A percentile compares a stretch with the other conserved stretches of the same genome.
Conservation (phyloP, 1,140 invertebrate species). For the Trichonephila clavipes region DNA sequence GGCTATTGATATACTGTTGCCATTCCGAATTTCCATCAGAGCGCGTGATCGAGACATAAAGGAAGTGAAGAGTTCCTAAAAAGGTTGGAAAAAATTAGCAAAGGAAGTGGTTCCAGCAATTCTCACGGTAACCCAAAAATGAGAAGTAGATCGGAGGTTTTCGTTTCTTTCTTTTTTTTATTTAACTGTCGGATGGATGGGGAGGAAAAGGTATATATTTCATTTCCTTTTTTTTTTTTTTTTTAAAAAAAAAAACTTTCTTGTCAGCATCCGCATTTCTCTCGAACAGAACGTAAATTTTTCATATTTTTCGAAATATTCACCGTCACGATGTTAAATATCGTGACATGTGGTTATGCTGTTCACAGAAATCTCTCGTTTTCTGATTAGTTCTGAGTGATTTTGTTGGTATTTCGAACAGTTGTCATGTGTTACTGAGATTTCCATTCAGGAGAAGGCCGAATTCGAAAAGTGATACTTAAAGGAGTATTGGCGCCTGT, state of each 20-base stretch:
- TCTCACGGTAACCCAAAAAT: constrained; percentile 55
- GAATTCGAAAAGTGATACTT: too few relatives aligned
- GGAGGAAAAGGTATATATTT: neutral
- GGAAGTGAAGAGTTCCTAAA: constrained; percentile 28
- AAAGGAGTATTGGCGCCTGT: too few relatives aligned
- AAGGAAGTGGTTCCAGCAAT: constrained; percentile 42
- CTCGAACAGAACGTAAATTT: neutral
- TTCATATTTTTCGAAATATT: neutral
- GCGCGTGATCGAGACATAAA: constrained; percentile 2
- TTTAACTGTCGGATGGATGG: neutral
- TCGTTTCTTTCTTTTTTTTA: constrained; percentile 3
- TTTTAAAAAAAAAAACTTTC: neutral
- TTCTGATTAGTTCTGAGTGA: too few relatives aligned
- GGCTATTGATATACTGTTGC: neutral
- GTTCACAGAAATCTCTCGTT: too few relatives aligned
- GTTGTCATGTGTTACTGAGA: too few relatives aligned
- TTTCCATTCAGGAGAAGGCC: too few relatives aligned
- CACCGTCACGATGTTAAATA: neutral
- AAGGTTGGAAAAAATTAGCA: constrained; percentile 45
- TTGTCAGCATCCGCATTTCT: constrained; percentile 24
- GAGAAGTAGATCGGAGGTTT: neutral
- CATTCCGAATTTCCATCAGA: constrained; percentile 10
- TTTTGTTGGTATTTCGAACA: too few relatives aligned
- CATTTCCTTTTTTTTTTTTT: neutral
- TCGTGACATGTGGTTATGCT: too few relatives aligned